Evolutionary conservation across 2,888 invertebrate genomes (phyloP), one percentile per base, ranked within the genome.

Genomic region (Neoitamus cyanurus): DNA sequence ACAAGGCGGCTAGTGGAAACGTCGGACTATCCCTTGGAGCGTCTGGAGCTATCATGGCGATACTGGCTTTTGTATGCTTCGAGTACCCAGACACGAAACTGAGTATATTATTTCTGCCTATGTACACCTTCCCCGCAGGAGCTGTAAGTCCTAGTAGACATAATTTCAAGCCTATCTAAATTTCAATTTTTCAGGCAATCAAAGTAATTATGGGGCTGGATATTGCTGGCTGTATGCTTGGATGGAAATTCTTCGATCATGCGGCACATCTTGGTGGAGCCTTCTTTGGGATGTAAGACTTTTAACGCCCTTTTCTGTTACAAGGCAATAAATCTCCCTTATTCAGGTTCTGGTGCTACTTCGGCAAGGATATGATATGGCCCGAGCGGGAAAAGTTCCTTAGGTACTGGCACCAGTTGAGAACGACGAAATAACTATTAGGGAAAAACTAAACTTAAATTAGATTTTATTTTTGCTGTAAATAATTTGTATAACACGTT

Each of bases 221-320:
- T 90, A 90, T 95, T 25, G 93, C 95, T 30, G 99, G 99, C 31
- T 93, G 98, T 68, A 83, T 97, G 6, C 90, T 97, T 85, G 94
- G 97, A 68, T 99, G 98, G 98, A 95, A 94, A 90, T 93, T 97
- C 88, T 97, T 99, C 89, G 99, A 99, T 90, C 99, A 99, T 91
- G 99, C 99, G 0, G 99, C 98, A n/a, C 99, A 99, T 94, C 94
- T 99, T 86, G 98, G 98, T 20, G 99, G 99, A 37, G 96, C 96
- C 68, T 89, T 96, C 58, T 97, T 96, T 92, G 99, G 99, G 92
- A 94, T 99, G 96, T 97, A 93, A 89, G 89, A 87, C 1, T 42
- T 42, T 37, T 36, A 5, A 13, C 11, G 36, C 0, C 13, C 13
- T 42, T 37, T 48, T 48, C 20, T 58, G 9, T 58, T 20, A 11